Evolutionary conservation across 1,140 invertebrate species (phyloP), one percentile per base, ranked within the genome.

Genomic region (Caenorhabditis brenneri): DNA sequence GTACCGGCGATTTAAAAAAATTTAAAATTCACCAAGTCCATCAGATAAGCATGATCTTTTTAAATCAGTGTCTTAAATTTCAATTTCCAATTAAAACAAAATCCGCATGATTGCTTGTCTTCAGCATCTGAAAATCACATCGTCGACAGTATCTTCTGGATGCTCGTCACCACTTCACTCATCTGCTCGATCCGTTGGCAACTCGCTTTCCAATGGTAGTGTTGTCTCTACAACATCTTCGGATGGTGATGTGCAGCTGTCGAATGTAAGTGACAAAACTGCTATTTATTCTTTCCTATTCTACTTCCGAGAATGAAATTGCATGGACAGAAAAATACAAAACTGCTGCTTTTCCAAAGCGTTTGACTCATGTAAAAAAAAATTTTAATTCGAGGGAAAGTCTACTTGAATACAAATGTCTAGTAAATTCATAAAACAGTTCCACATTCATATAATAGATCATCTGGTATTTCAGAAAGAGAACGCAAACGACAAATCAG

Each of bases 121-220:
- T 83, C 74, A 83, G 82, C 82, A 83, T 58, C 74, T 84, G 79
- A 84, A 80, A 65, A 80, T 78, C n/a, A 55, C 80, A 31, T 84
- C 83, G 22, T 80, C 79, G 79, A 51, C 51, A 19, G 65, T 74
- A n/a, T 74, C 65, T 2, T 74, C 65, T n/a, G 65, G 33, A 74
- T 74, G 65, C 65, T 74, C 65, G 12, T 53, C 58, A 27, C 55
- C 74, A 39, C 69, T 48, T 19, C 69, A 82, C 10, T 51, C 80
- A n/a, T 58, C 55, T 82, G 81, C 51, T 46, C 55, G 81, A 65
- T 83, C 82, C n/a, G 36, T 83, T 22, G 82, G 82, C 16, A 65
- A 83, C 19, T 83, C 82, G 6, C 49, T 83, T 1, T 83, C 82
- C 24, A 83, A 83, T 29, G 82, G 82, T 9, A 83, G 82, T 51